These are phyloP conservation scores for Acanthisitta chloris DNA, from an alignment of 2,113 vertebrate genomes.

Conservation along the genomic window DNA sequence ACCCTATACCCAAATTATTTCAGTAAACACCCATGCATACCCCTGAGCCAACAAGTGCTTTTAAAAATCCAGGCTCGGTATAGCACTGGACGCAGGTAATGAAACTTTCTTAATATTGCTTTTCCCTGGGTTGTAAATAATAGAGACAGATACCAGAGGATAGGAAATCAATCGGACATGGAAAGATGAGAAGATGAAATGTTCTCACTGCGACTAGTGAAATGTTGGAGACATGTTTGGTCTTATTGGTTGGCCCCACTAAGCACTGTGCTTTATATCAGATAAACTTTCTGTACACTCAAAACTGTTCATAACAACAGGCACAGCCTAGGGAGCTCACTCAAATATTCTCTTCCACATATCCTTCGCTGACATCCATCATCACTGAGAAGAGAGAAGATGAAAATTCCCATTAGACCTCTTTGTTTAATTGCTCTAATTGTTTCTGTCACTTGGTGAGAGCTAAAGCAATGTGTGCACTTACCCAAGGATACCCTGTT, in stretches of 20 bases:
- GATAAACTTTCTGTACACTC: neutral
- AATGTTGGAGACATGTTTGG: neutral
- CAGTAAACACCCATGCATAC: neutral
- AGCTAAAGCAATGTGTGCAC: neutral
- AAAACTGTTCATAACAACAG: neutral
- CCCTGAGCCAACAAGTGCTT: neutral
- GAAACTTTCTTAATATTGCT: neutral
- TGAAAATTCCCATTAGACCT: neutral
- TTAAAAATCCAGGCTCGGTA: neutral
- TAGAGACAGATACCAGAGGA: neutral
- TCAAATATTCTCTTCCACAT: neutral
- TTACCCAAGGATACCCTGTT: neutral
- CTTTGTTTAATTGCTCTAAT: slow-evolving; percentile 10
- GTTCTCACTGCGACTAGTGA: neutral
- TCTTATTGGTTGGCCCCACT: neutral
- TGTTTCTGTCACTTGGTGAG: neutral
- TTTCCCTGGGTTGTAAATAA: neutral
- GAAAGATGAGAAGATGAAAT: neutral
- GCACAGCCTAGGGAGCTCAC: neutral
- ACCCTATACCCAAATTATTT: neutral
- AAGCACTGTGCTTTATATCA: neutral
- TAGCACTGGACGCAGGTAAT: neutral
- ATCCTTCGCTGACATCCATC: neutral
- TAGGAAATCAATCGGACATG: neutral
- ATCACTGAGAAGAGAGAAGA: neutral